Percentiles rank a stretch among this genome's conserved stretches.
These are phyloP conservation scores for Drosophila athabasca DNA, from an alignment of 1,140 invertebrate genomes.

Conservation along the genomic window DNA sequence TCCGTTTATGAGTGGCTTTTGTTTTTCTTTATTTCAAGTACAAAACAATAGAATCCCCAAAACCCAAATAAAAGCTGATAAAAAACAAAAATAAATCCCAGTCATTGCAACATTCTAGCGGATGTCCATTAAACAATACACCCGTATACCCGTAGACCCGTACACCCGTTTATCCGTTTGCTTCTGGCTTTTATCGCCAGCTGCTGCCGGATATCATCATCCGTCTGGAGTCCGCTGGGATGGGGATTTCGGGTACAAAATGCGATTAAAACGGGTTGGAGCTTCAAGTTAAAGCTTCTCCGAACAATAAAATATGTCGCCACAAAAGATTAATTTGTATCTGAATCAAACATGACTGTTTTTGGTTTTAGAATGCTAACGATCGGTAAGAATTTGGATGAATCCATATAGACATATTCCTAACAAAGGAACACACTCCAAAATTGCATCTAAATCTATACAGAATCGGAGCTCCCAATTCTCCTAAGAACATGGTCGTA, in stretches of 20 bases:
- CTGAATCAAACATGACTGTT: too few relatives aligned
- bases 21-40: slow-evolving; percentile 8
- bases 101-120: slow-evolving; percentile 32
- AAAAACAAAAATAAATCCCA: background rate
- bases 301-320: background rate
- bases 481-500: too few relatives aligned
- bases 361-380: too few relatives aligned
- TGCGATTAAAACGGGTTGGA: background rate
- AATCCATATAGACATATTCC: too few relatives aligned
- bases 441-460: too few relatives aligned
- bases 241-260: background rate
- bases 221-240: background rate
- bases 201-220: background rate
- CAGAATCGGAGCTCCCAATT: too few relatives aligned
- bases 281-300: too few relatives aligned
- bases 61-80: slow-evolving; percentile 19
- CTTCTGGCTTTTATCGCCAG: slow-evolving; percentile 17
- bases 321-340: background rate
- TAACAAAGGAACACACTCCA: too few relatives aligned
- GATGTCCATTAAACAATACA: slow-evolving; percentile 19
- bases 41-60: background rate
- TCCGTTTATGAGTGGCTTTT: slow-evolving; percentile 15
- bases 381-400: too few relatives aligned
- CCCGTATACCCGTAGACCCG: slow-evolving; percentile 1
- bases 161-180: background rate